phyloP scores from a whole-genome alignment of 2,797 vertebrate species.

The Pangasius krempfi region DNA sequence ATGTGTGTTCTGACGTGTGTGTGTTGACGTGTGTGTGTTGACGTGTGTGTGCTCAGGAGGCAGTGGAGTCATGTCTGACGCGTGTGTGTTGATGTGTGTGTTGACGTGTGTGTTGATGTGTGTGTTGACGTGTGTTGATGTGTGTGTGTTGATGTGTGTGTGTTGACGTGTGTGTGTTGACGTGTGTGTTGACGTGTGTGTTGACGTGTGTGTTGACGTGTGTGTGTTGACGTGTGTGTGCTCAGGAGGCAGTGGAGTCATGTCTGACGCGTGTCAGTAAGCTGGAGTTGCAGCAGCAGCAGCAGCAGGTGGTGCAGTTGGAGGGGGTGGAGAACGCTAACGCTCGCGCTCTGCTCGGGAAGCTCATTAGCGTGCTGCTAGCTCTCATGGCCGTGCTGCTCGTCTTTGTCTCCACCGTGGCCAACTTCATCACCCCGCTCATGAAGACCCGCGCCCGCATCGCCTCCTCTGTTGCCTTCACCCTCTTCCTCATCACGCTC shows the following conservation, averaged over 20 bases:
- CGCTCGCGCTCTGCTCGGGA: conserved; percentile 93
- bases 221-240: conserved; percentile 22
- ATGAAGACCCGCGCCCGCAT: conserved; percentile 94
- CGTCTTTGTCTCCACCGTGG: conserved; percentile 96
- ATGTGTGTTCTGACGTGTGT: no score
- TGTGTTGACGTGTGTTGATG: no score
- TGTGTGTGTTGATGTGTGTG: no score
- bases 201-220: conserved; percentile 36
- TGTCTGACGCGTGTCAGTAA: conserved; percentile 95
- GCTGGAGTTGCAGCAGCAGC: conserved; percentile 95
- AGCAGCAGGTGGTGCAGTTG: conserved; percentile 92
- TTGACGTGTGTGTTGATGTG: no score
- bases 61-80: no score
- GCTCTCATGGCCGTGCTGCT: conserved; percentile 97
- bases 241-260: conserved; percentile 91
- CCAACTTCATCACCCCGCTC: conserved; percentile 98
- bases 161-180: no score
- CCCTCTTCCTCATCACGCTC: conserved; percentile 86
- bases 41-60: no score
- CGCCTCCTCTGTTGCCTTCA: conserved; percentile 85
- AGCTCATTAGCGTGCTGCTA: conserved; percentile 97
- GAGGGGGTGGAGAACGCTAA: conserved; percentile 97
- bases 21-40: no score
- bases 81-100: no score
- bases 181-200: no score